Evolutionary conservation across 2,113 vertebrate genomes (phyloP).

Genomic region (Stictonetta naevosa): DNA sequence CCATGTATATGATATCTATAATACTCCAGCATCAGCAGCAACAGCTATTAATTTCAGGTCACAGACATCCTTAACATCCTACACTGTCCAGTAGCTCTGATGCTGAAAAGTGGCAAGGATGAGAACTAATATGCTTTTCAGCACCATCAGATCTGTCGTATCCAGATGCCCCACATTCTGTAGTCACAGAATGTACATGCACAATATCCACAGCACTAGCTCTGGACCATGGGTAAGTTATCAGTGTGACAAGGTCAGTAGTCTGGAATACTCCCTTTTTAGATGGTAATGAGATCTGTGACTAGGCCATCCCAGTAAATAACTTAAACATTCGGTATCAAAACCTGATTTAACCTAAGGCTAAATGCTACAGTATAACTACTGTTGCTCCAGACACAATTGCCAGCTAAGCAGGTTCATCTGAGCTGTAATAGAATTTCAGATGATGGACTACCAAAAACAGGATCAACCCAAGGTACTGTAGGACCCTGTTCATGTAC

Average conservation of each 20-base stretch:
- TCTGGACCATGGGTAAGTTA: not conserved
- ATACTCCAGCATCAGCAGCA: not conserved
- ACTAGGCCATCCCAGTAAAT: not conserved
- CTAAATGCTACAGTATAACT: not conserved
- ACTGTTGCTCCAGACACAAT: not conserved
- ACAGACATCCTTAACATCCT: not conserved
- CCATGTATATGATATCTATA: not conserved
- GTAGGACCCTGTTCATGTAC: not conserved
- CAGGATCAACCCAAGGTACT: not conserved
- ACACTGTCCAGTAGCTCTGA: not conserved
- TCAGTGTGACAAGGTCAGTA: not conserved
- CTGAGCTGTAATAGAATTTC: not conserved
- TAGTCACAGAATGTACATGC: not conserved
- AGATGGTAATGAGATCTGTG: not conserved
- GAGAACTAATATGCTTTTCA: not conserved
- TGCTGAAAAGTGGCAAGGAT: rapidly evolving
- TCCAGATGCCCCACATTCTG: not conserved
- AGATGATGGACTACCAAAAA: not conserved
- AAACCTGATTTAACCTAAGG: not conserved
- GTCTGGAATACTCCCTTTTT: not conserved
- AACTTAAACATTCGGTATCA: not conserved
- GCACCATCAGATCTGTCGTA: not conserved
- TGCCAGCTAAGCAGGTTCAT: not conserved
- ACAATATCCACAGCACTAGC: not conserved
- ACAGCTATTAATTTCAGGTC: not conserved